These are phyloP conservation scores for Castor canadensis DNA, from an alignment of 2,113 vertebrate species.

Conservation along the genomic window DNA sequence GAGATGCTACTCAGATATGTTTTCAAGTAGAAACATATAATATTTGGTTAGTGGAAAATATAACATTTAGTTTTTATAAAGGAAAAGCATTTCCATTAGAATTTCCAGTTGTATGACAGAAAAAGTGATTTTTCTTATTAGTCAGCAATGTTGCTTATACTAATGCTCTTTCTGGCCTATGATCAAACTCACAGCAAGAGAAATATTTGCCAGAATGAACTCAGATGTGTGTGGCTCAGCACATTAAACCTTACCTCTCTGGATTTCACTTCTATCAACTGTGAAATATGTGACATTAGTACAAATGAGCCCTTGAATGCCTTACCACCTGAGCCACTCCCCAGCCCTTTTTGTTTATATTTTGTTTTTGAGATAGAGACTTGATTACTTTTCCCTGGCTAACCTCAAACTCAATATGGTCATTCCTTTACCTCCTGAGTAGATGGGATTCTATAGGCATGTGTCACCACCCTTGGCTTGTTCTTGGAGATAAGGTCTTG, in stretches of 20 bases:
- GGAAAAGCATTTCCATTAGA: conserved; percentile 1
- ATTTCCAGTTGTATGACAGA: neutral
- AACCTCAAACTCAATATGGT: too few relatives aligned
- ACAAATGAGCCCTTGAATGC: neutral
- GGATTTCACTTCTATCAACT: neutral
- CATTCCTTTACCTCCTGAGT: too few relatives aligned
- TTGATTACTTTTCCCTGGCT: too few relatives aligned
- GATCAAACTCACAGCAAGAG: neutral
- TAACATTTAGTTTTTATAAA: conserved; percentile 41
- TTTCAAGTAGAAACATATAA: neutral
- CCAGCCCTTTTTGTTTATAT: too few relatives aligned
- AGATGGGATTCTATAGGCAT: too few relatives aligned
- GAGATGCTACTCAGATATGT: neutral
- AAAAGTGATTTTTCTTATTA: neutral
- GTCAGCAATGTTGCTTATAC: neutral
- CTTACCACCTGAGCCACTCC: too few relatives aligned
- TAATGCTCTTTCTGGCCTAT: neutral
- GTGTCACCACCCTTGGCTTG: too few relatives aligned
- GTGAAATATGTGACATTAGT: neutral
- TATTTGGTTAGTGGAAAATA: neutral
- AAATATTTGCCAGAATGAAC: neutral
- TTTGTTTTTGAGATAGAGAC: too few relatives aligned
- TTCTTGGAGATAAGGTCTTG: too few relatives aligned
- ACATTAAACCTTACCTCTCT: neutral
- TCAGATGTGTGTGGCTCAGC: neutral